Evolutionary conservation across 1,140 invertebrate species (phyloP), one percentile per base, ranked within the genome.

Genomic region (Cheumatopsyche charites): DNA sequence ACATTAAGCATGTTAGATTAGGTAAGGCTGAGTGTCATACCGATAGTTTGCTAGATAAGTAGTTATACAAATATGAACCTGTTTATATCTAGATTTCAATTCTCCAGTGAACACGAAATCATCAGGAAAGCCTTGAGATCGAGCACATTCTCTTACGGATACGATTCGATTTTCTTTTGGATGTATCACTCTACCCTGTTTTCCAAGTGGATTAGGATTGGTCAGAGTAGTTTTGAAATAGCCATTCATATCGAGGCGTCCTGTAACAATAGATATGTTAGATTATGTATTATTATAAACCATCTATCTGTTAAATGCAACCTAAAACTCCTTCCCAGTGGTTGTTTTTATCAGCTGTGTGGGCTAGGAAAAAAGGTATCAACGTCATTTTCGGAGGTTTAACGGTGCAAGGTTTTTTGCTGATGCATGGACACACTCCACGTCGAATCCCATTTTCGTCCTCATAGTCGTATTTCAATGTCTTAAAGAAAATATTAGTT

Each of bases 191-290:
- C 79, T 72, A 26, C 82, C 91, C 85, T 93, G 91, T 86, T 93
- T 93, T 25, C 91, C 91, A 89, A 93, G 92, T 6, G 92, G 92
- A 77, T 93, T 91, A 21, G 92, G 91, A 84, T 93, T 92, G 0
- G 92, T 93, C 11, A 88, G 82, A 0, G 91, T 93, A 1, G 92
- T 94, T 26, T 83, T 84, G 77, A 93, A 94, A 80, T 89, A 92
- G 25, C 91, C 91, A 77, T 92, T 85, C 90, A 90, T 92, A 75
- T 90, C 87, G 1, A 94, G 78, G 62, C 92, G 83, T 0, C 92
- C 75, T 76, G 58, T 23, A 71, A 1, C 12, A 65, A 9, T 7
- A n/a, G 17, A 49, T 49, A 49, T 49, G 13, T 3, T 49, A 36
- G 29, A 49, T 49, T 5, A 15, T 4, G 47, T 15, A 15, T 49